These are phyloP conservation scores for Borostomias antarcticus DNA, from an alignment of 2,797 vertebrate species.

Conservation along the genomic window DNA sequence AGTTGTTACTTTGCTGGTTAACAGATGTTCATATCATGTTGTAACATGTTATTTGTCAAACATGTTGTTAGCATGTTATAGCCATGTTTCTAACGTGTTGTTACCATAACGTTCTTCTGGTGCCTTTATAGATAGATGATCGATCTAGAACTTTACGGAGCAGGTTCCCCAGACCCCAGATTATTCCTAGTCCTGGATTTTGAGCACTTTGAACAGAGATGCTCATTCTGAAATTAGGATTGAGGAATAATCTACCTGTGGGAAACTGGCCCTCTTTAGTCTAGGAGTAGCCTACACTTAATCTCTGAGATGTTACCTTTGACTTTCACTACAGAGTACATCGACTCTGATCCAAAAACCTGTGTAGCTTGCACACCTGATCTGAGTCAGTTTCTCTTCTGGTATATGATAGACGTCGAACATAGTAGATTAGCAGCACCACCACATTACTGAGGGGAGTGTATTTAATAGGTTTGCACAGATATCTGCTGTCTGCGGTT, in stretches of 20 bases:
- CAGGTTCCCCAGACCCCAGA: conserved; percentile 7
- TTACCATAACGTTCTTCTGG: conserved; percentile 36
- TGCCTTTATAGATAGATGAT: conserved; percentile 51
- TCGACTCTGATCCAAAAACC: conserved; percentile 40
- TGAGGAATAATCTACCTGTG: conserved; percentile 4
- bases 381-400: conserved; percentile 43
- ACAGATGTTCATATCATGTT: conserved; percentile 1
- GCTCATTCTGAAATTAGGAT: conserved; percentile 22
- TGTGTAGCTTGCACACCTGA: conserved; percentile 50
- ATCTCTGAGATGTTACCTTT: conserved; percentile 3
- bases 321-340: conserved; percentile 29
- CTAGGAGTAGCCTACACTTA: conserved; percentile 20
- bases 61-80: conserved; percentile 13
- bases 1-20: no score
- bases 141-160: conserved; percentile 36
- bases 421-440: conserved; percentile 1
- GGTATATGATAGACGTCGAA: conserved; percentile 6
- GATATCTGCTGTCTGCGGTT: conserved; percentile 29
- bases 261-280: conserved; percentile 18
- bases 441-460: background rate
- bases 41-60: background rate
- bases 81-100: conserved; percentile 15
- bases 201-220: background rate
- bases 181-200: background rate
- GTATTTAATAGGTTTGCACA: conserved; percentile 16